Conservation (phyloP, 2,888 invertebrate genomes). For the Drymonia ruficornis region DNA sequence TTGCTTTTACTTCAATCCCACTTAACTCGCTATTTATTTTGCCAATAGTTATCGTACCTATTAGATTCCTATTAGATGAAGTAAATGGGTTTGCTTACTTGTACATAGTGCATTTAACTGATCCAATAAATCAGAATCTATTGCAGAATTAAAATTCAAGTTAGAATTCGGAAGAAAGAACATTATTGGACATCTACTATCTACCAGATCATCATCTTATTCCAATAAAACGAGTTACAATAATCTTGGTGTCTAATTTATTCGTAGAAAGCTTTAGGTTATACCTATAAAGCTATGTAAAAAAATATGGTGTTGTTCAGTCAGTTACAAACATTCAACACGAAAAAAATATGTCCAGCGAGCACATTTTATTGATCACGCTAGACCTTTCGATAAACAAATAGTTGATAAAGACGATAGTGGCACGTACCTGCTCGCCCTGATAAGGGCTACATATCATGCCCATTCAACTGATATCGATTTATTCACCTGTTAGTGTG, state of each 20-base stretch:
- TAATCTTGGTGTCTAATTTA: no score
- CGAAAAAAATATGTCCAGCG: not conserved
- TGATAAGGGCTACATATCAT: slow-evolving; percentile 57
- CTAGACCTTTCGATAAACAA: slow-evolving; percentile 53
- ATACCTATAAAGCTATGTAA: no score
- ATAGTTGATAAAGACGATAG: slow-evolving; percentile 72
- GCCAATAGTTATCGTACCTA: slow-evolving; percentile 6
- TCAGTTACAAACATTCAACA: not conserved
- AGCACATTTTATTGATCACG: slow-evolving; percentile 41
- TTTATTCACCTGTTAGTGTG: slow-evolving; percentile 67
- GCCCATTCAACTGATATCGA: slow-evolving; percentile 71
- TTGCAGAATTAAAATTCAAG: not conserved
- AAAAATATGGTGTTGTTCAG: no score
- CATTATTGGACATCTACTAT: no score
- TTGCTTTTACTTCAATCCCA: not conserved
- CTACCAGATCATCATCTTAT: not conserved
- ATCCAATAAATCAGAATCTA: not conserved
- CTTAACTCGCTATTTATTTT: not conserved
- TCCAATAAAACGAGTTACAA: not conserved
- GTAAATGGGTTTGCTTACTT: not conserved
- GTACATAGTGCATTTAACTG: not conserved
- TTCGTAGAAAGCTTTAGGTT: no score
- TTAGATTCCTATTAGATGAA: slow-evolving; percentile 29
- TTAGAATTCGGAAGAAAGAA: not conserved
- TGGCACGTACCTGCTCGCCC: slow-evolving; percentile 45